phyloP scores from a whole-genome alignment of 2,888 invertebrate species.

The Ctenicera cuprea region DNA sequence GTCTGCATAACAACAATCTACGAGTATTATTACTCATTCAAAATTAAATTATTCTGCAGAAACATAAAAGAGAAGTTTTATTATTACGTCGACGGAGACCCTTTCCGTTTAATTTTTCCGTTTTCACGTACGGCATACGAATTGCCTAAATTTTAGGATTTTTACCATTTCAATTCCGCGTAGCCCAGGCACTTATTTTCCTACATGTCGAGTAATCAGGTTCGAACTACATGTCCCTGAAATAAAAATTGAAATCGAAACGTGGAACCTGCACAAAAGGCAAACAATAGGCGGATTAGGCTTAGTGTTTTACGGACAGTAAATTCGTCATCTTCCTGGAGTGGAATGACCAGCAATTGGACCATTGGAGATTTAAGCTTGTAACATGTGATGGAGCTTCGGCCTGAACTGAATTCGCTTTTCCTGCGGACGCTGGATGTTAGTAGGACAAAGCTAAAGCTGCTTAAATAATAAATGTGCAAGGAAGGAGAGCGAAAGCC shows the following conservation, averaged over 20 bases:
- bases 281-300: constrained; percentile 30
- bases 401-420: neutral
- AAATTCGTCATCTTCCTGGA: constrained; percentile 26
- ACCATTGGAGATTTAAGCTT: constrained; percentile 11
- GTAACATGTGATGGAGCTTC: constrained; percentile 12
- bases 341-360: constrained; percentile 14
- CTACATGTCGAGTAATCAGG: constrained; percentile 20
- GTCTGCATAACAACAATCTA: constrained; percentile 28
- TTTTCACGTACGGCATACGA: constrained; percentile 23
- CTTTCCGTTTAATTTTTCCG: constrained; percentile 26
- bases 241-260: constrained; percentile 23
- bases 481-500: constrained; percentile 5
- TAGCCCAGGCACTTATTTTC: neutral
- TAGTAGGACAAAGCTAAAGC: constrained; percentile 23
- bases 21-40: constrained; percentile 33
- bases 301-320: constrained; percentile 28
- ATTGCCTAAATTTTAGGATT: constrained; percentile 23
- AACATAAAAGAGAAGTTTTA: constrained; percentile 32
- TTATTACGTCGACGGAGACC: constrained; percentile 25
- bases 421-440: constrained; percentile 1
- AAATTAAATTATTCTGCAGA: constrained; percentile 41
- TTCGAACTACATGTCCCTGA: neutral
- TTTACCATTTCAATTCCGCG: constrained; percentile 12
- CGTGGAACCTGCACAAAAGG: neutral
- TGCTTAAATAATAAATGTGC: constrained; percentile 20